Evolutionary conservation across 2,113 vertebrate species (phyloP).

Genomic region (Psammodynastes pulverulentus): DNA sequence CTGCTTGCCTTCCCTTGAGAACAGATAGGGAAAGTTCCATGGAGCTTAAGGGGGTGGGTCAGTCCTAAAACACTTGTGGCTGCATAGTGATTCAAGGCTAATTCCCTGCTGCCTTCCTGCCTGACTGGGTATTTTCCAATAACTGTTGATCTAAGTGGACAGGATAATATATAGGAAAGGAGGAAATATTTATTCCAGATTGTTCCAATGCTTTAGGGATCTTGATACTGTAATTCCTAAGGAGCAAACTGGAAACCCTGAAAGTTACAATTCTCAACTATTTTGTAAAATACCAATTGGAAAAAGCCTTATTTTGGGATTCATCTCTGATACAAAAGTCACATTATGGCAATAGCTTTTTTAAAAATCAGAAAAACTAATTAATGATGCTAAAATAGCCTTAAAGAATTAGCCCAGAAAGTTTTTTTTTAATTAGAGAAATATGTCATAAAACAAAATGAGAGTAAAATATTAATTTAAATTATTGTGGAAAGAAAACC

Average conservation of each 20-base stretch:
- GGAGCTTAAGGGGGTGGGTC: background rate
- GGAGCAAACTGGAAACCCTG: background rate
- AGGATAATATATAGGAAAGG: background rate
- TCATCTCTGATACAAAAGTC: background rate
- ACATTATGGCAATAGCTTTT: background rate
- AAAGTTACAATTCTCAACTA: background rate
- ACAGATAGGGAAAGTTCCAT: background rate
- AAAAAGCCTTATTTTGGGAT: background rate
- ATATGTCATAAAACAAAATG: conserved; percentile 43
- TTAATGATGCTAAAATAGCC: background rate
- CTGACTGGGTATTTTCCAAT: background rate
- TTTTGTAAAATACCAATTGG: background rate
- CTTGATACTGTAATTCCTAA: background rate
- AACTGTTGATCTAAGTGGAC: background rate
- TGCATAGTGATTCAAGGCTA: background rate
- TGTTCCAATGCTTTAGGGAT: background rate
- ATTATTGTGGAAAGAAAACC: conserved; percentile 13
- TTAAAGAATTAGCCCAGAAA: background rate
- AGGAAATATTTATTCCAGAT: background rate
- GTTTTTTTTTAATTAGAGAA: conserved; percentile 24
- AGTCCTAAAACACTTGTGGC: background rate
- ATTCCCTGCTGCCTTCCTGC: background rate
- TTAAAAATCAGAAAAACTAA: background rate
- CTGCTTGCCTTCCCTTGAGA: background rate
- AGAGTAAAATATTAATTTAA: conserved; percentile 27